These are phyloP conservation scores for Phoebastria nigripes DNA, from an alignment of 2,797 vertebrate species.

Conservation along the genomic window DNA sequence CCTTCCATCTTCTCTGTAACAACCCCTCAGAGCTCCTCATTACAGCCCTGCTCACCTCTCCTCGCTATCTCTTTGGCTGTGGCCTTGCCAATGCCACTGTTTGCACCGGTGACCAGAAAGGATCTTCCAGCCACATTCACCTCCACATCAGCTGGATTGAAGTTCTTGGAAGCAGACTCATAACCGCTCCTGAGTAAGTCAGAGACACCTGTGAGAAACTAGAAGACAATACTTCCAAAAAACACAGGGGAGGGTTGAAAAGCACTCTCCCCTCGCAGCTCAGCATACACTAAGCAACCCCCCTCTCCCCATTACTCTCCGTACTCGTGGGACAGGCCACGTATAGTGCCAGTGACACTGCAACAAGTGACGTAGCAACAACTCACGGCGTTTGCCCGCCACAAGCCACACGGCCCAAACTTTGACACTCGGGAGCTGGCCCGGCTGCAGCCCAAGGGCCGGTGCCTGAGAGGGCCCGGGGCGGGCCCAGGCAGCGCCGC, in stretches of 20 bases:
- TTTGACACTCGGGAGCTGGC: rapidly evolving
- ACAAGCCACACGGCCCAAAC: background rate
- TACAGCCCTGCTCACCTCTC: constrained; percentile 66
- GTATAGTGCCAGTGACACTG: rapidly evolving
- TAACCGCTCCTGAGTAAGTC: constrained; percentile 74
- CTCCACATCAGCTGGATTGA: constrained; percentile 76
- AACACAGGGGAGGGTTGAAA: background rate
- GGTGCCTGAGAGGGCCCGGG: background rate
- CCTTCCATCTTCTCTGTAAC: rapidly evolving
- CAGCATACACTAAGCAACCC: rapidly evolving
- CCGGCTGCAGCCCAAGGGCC: background rate
- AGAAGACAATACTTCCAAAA: rapidly evolving
- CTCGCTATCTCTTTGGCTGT: constrained; percentile 77
- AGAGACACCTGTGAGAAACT: background rate
- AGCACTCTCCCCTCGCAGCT: background rate
- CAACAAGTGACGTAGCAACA: rapidly evolving
- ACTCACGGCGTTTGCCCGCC: rapidly evolving
- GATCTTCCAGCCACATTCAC: constrained; percentile 76
- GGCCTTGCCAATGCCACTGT: constrained; percentile 84
- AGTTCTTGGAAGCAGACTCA: constrained; percentile 79
- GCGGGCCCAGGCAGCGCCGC: background rate
- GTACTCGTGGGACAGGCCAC: background rate
- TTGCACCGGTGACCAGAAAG: constrained; percentile 81
- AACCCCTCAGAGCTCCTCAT: rapidly evolving
- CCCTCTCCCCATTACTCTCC: background rate